phyloP scores from a whole-genome alignment of 1,140 invertebrate genomes.

The Nixonia krombeini region DNA sequence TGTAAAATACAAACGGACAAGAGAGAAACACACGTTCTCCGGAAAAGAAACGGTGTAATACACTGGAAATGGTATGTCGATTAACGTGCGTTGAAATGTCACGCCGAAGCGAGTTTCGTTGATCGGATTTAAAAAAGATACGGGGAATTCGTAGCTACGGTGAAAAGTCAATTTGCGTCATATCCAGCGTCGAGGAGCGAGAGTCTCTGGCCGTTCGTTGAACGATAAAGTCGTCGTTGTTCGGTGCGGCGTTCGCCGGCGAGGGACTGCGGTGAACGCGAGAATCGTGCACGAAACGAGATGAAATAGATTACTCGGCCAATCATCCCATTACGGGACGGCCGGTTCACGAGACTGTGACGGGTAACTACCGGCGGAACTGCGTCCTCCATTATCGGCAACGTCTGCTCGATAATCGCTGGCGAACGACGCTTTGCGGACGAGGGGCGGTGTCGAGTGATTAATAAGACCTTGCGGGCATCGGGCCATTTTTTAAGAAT shows the following conservation, averaged over 20 bases:
- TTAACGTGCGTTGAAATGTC: too few species aligned
- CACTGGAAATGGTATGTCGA: too few species aligned
- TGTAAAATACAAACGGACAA: too few species aligned
- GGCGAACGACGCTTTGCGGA: conserved; percentile 25
- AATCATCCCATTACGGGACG: conserved; percentile 41
- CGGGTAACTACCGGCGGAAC: conserved; percentile 44
- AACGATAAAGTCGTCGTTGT: conserved; percentile 38
- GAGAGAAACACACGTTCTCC: too few species aligned
- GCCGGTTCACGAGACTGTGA: conserved; percentile 30
- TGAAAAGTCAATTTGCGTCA: too few species aligned
- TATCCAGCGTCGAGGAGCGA: too few species aligned
- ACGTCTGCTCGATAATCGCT: conserved; percentile 30
- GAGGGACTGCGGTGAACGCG: conserved; percentile 8
- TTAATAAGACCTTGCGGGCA: conserved; percentile 13
- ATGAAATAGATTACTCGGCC: conserved; percentile 44
- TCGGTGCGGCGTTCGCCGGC: conserved; percentile 20
- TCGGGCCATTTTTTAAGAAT: not conserved
- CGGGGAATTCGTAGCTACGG: too few species aligned
- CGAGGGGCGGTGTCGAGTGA: conserved; percentile 21
- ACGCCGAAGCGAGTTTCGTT: too few species aligned
- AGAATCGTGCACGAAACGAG: conserved; percentile 25
- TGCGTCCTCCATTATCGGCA: conserved; percentile 33
- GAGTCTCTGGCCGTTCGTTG: too few species aligned
- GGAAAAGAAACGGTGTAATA: too few species aligned
- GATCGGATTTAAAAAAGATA: too few species aligned